Evolutionary conservation across 2,113 vertebrate species (phyloP), one percentile per base, ranked within the genome.

Genomic region (Dasypus novemcinctus): DNA sequence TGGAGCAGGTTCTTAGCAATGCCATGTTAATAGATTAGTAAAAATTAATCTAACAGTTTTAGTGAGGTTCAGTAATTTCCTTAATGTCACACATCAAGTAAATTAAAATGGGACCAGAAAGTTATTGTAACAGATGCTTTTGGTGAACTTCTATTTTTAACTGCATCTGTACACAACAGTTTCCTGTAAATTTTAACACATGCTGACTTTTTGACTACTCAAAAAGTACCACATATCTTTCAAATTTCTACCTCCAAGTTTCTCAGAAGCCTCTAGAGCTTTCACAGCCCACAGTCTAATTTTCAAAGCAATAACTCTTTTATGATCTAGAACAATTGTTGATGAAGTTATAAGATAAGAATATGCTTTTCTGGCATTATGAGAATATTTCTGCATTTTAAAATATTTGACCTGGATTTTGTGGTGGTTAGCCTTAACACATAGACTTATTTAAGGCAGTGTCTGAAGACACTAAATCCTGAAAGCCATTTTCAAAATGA

Each of bases 341-440:
- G 78, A 46, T 83, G 31, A 93, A 63, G 66, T 87, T 93, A 95
- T 46, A 96, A 89, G 89, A 88, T 78, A 95, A 94, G 57, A 95
- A 87, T 25, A 74, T 20, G 9, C 7, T 80, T 59, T 88, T 75
- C 76, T 87, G 75, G 25, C 64, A n/a, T 61, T 80, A 64, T 85
- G 82, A 91, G 71, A 69, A 80, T 89, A 87, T 52, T 23, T 23
- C 31, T 64, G 7, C n/a, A 84, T 81, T 95, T 88, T 61, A 76
- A 95, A 95, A 87, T 43, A 71, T 89, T 83, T 96, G n/a, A 54
- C 43, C 7, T 74, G 46, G 23, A 85, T 46, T 95, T 92, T 86
- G 57, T 79, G 92, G 54, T 84, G 75, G 80, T 68, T 59, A 75
- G 87, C 96, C 38, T 46, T 91, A 85, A 91, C 25, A 72, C 71